Evolutionary conservation across 2,113 vertebrate species (phyloP).

Genomic region (Nanorana parkeri): DNA sequence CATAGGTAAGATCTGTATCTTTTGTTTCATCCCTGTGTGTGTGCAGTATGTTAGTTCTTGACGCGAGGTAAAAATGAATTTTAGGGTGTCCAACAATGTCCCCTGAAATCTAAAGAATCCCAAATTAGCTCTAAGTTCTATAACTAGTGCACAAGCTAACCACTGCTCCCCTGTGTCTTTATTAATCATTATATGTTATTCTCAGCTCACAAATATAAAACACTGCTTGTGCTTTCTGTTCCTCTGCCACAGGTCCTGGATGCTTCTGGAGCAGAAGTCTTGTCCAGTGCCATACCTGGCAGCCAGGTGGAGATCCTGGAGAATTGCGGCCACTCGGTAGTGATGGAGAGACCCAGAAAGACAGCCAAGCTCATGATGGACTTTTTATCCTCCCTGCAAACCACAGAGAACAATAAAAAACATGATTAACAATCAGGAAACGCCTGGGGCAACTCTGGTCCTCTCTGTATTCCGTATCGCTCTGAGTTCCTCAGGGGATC

Average conservation of each 20-base stretch:
- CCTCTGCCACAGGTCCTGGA: constrained; percentile 80
- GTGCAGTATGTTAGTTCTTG: too few species aligned
- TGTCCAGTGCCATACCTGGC: constrained; percentile 74
- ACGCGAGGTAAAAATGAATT: too few species aligned
- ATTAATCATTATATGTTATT: too few species aligned
- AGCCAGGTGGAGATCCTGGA: constrained; percentile 88
- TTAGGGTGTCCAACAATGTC: too few species aligned
- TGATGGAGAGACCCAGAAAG: constrained; percentile 89
- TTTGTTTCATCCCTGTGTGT: too few species aligned
- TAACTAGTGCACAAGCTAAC: too few species aligned
- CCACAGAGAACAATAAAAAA: constrained; percentile 79
- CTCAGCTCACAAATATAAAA: too few species aligned
- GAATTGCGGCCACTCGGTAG: constrained; percentile 89
- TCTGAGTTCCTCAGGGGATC: constrained; percentile 76
- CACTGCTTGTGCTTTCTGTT: not conserved
- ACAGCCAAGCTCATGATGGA: constrained; percentile 84
- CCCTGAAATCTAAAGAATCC: too few species aligned
- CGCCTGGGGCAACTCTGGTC: not conserved
- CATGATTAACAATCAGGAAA: constrained; percentile 50
- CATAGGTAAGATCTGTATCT: too few species aligned
- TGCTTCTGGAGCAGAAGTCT: constrained; percentile 81
- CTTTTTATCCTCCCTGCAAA: constrained; percentile 81
- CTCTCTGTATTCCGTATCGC: not conserved
- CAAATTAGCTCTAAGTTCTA: too few species aligned
- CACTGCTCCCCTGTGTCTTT: too few species aligned